Evolutionary conservation across 1,140 invertebrate genomes (phyloP).

Genomic region (Samia ricini): DNA sequence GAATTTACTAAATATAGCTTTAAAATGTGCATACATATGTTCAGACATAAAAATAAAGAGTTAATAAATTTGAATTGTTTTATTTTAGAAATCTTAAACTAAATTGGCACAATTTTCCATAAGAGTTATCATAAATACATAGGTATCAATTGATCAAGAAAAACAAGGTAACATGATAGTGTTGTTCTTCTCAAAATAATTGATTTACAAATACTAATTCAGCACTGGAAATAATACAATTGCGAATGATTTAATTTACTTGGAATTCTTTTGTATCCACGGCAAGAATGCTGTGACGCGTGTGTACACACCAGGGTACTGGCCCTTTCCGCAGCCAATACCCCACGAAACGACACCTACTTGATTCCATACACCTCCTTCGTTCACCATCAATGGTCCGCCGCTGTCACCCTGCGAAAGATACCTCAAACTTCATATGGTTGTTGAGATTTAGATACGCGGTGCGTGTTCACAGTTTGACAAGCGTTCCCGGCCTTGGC

Average conservation of each 20-base stretch:
- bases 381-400: slow-evolving; percentile 91
- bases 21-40: not conserved
- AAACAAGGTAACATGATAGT: slow-evolving; percentile 48
- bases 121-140: slow-evolving; percentile 9
- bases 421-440: not conserved
- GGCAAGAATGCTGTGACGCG: slow-evolving; percentile 80
- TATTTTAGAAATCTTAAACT: slow-evolving; percentile 29
- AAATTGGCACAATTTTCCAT: slow-evolving; percentile 34
- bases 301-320: slow-evolving; percentile 94
- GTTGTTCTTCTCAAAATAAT: slow-evolving; percentile 72
- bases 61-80: slow-evolving; percentile 11
- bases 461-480: too few species aligned
- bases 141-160: slow-evolving; percentile 63
- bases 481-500: too few species aligned
- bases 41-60: not conserved
- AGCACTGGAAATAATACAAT: not conserved
- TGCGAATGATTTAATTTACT: not conserved
- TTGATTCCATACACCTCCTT: slow-evolving; percentile 87
- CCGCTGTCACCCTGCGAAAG: slow-evolving; percentile 90
- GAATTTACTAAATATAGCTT: not conserved
- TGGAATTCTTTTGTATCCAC: slow-evolving; percentile 73
- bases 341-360: slow-evolving; percentile 96
- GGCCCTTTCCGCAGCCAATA: slow-evolving; percentile 93
- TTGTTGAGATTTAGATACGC: too few species aligned
- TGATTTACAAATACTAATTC: slow-evolving; percentile 30